Base-by-base conservation (phyloP, 2,797 vertebrate genomes). In the Sarcoramphus papa region DNA sequence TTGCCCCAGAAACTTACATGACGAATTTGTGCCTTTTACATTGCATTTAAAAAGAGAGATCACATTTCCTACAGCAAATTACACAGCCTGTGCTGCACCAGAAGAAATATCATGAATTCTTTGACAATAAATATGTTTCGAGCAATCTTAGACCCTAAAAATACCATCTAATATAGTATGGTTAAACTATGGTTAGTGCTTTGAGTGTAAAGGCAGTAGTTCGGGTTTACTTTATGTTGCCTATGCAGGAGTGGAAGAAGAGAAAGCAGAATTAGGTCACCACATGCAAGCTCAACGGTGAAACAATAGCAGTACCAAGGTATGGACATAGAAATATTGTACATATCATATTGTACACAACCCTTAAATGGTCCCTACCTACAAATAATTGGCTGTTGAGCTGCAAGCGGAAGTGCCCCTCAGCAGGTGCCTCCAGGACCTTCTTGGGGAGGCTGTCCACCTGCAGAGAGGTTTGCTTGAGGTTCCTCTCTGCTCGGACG, bases 301-400 rank as follows among this genome's bases (percentile, higher is more conserved):
- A 77, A 88, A 59, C 12, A 76, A 41, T 1, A 85, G 40, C 17
- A 24, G n/a, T 19, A 75, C 13, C 45, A 28, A 75, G 13, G 14
- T 8, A 18, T 1, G n/a, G 53, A 70, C 47, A 57, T 0, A 43
- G 16, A 90, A 88, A 47, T 22, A 69, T 4, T 31, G 20, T 14
- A 24, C 4, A 3, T 10, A 57, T 45, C 40, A 37, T 37, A 37
- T 37, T 37, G 37, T 37, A 37, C 37, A 37, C 37, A 48, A 24
- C 40, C 48, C 72, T 75, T 67, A 64, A 30, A 69, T 43, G 53
- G 40, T 86, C 68, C 99, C 88, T 98, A 99, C 99, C 99, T 96
- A 99, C 98, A 97, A 99, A 99, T 78, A 99, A 98, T 88, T 99
- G 99, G 97, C 98, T 99, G 98, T 98, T 99, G 91, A 99, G 98